Percentiles rank a stretch among this genome's conserved stretches.
These are phyloP conservation scores for Poecilia gillii DNA, from an alignment of 2,797 vertebrate species.

Conservation along the genomic window DNA sequence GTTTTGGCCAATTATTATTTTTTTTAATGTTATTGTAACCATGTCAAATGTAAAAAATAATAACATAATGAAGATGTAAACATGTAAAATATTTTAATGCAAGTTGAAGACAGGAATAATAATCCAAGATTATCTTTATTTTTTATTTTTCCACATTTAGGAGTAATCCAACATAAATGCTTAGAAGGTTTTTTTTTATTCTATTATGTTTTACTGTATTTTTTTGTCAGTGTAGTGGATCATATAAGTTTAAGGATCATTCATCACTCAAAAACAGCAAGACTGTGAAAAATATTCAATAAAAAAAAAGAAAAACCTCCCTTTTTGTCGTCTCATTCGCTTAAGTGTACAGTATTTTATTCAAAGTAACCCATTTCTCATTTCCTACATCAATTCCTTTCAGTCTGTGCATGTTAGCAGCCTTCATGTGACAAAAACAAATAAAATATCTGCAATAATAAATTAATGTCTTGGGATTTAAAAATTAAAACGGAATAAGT, in stretches of 20 bases:
- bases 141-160: conserved; percentile 68
- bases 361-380: conserved; percentile 12
- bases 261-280: conserved; percentile 75
- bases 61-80: not conserved
- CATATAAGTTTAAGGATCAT: conserved; percentile 71
- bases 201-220: conserved; percentile 59
- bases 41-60: not conserved
- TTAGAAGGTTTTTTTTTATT: conserved; percentile 67
- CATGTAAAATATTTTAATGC: conserved; percentile 3
- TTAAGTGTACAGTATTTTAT: conserved; percentile 40
- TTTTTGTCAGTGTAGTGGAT: conserved; percentile 59
- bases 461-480: conserved; percentile 77
- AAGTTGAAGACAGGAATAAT: not conserved
- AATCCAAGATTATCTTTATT: conserved; percentile 49
- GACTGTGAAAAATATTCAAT: conserved; percentile 74
- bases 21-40: not conserved
- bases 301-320: conserved; percentile 56
- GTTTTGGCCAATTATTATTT: not conserved
- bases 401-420: conserved; percentile 57
- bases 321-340: conserved; percentile 54
- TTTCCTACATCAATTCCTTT: conserved; percentile 25
- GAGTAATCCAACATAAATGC: conserved; percentile 73
- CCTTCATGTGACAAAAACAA: conserved; percentile 68
- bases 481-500: conserved; percentile 75
- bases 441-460: conserved; percentile 76